A percentile compares a stretch with the other conserved stretches of the same genome.
phyloP scores from a whole-genome alignment of 1,140 invertebrate genomes.

The Hypothenemus hampei region DNA sequence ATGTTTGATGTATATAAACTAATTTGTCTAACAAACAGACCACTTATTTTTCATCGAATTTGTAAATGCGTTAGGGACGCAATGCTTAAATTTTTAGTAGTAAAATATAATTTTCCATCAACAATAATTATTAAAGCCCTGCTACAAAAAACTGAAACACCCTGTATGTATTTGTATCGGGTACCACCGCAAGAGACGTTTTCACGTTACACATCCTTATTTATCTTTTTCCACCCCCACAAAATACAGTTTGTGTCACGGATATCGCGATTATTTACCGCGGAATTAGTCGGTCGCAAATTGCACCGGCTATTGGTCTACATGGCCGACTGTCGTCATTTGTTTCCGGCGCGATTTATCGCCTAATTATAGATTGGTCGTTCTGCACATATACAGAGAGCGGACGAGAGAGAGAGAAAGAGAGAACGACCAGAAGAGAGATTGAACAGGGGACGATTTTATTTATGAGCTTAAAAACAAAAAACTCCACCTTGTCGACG shows the following conservation, averaged over 20 bases:
- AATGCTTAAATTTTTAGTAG: too few relatives aligned
- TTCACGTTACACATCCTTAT: too few relatives aligned
- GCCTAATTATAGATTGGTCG: constrained; percentile 43
- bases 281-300: constrained; percentile 45
- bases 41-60: too few relatives aligned
- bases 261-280: constrained; percentile 34
- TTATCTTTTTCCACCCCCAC: constrained; percentile 9
- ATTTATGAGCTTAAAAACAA: constrained; percentile 17
- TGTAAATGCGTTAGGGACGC: too few relatives aligned
- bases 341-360: constrained; percentile 42
- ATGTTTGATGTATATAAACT: too few relatives aligned
- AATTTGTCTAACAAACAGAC: too few relatives aligned
- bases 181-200: neutral
- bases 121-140: too few relatives aligned
- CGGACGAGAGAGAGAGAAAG: too few relatives aligned
- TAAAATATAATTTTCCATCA: too few relatives aligned
- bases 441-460: constrained; percentile 20
- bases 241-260: constrained; percentile 8
- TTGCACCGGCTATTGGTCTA: constrained; percentile 44
- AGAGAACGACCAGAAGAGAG: too few relatives aligned
- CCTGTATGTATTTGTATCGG: too few relatives aligned
- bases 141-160: too few relatives aligned
- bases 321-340: constrained; percentile 44
- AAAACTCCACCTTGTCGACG: constrained; percentile 15
- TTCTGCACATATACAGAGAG: constrained; percentile 32